Evolutionary conservation across 2,797 vertebrate genomes (phyloP).

Genomic region (Fringilla coelebs): DNA sequence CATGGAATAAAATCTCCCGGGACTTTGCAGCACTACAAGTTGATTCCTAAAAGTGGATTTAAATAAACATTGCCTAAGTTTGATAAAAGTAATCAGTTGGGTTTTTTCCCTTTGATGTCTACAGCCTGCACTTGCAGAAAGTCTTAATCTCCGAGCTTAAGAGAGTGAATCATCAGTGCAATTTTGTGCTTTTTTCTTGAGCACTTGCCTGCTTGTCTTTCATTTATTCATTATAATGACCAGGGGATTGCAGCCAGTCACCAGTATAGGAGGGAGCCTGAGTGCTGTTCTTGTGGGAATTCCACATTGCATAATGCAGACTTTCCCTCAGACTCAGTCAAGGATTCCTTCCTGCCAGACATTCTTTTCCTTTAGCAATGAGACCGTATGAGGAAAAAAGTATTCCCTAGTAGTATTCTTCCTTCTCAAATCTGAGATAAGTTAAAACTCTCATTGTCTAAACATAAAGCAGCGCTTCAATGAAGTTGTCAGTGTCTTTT

Average conservation of each 20-base stretch:
- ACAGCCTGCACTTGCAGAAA: neutral
- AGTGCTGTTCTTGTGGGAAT: neutral
- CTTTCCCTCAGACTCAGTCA: neutral
- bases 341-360: neutral
- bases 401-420: neutral
- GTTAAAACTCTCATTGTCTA: neutral
- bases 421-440: neutral
- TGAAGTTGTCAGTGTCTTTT: neutral
- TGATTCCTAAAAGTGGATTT: neutral
- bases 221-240: neutral
- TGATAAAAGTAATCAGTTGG: neutral
- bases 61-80: neutral
- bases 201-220: neutral
- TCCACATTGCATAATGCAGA: neutral
- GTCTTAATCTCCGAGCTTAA: neutral
- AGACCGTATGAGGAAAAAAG: neutral
- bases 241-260: neutral
- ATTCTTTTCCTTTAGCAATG: neutral
- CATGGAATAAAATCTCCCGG: neutral
- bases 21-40: neutral
- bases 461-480: neutral
- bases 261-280: neutral
- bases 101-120: neutral
- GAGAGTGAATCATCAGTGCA: fast-evolving
- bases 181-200: neutral